Percentiles rank a stretch among this genome's conserved stretches.
phyloP scores from a whole-genome alignment of 2,888 invertebrate species.

The Drosophila lacicola region DNA sequence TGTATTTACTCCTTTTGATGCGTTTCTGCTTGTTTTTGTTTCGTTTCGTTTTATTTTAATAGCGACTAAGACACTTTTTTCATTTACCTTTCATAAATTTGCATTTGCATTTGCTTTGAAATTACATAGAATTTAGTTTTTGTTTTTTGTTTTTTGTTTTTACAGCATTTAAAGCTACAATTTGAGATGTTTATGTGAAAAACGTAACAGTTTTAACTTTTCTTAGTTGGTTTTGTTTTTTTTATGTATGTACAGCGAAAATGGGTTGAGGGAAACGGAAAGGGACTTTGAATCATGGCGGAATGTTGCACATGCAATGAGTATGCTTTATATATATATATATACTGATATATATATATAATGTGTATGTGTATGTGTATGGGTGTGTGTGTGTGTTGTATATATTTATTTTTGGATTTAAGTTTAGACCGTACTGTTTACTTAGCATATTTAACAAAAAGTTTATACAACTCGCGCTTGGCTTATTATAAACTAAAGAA shows the following conservation, averaged over 20 bases:
- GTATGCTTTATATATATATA: constrained; percentile 31
- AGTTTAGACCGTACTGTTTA: constrained; percentile 37
- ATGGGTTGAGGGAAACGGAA: constrained; percentile 12
- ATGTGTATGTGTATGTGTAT: constrained; percentile 3
- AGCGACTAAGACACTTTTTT: constrained; percentile 82
- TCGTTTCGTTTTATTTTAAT: constrained; percentile 44
- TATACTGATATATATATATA: constrained; percentile 11
- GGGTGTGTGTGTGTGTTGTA: constrained; percentile 28
- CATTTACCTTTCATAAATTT: constrained; percentile 57
- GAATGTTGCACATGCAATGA: constrained; percentile 72
- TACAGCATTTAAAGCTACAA: constrained; percentile 78
- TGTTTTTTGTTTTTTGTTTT: constrained; percentile 39
- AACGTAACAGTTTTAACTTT: constrained; percentile 44
- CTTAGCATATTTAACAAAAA: constrained; percentile 76
- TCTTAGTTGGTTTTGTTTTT: constrained; percentile 3
- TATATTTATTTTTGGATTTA: constrained; percentile 41
- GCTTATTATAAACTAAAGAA: constrained; percentile 69
- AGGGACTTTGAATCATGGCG: constrained; percentile 54
- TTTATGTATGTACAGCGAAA: constrained; percentile 67
- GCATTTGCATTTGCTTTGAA: constrained; percentile 41
- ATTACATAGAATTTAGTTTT: constrained; percentile 36
- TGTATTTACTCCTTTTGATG: constrained; percentile 44
- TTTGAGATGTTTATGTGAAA: constrained; percentile 64
- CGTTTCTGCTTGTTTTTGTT: constrained; percentile 40
- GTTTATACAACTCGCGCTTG: constrained; percentile 70